Base-by-base conservation (phyloP, 2,113 vertebrate genomes). In the Notarius quadriscutis region DNA sequence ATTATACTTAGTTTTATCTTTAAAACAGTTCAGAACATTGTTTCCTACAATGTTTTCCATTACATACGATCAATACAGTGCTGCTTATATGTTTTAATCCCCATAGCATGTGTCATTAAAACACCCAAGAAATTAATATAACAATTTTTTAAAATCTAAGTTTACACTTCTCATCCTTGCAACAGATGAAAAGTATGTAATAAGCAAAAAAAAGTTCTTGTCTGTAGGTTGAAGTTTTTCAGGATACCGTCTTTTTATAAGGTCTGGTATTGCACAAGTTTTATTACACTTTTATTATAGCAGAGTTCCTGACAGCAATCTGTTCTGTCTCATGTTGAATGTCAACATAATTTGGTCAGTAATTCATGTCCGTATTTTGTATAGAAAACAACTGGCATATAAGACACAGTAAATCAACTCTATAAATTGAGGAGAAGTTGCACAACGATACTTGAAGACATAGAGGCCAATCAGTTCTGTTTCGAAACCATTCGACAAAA, bases 21-120 rank as follows among this genome's bases (percentile, higher is more conserved):
- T 67, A 48, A 83, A 69, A 84, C 57, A 87, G 15, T 27, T 53
- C 20, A 65, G 58, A 55, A 14, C 86, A 83, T 60, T 34, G 79
- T 60, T 60, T 81, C 2, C 34, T 62, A 41, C 41, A 41, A 41
- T 58, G 18, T 74, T 20, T 48, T 78, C 55, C 7, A 57, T 25
- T n/a, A 57, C 53, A 34, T 27, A 80, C 14, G 9, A 20, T 11
- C 11, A 55, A 27, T 1, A 55, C 77, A 58, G 78, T 10, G 30
- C 25, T 41, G 15, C 57, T 22, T 62, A 48, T 25, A 81, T 14
- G 30, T 62, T 80, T 34, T 58, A 25, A 12, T 25, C 5, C 12
- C 51, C 9, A 1, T 74, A n/a, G 50, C 50, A 78, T 78, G 11
- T 22, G 1, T 50, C 7, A 12, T 25, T 51, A 22, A 75, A 72